These are phyloP conservation scores for Drosophila sproati DNA, from an alignment of 1,140 invertebrate genomes.

Conservation along the genomic window DNA sequence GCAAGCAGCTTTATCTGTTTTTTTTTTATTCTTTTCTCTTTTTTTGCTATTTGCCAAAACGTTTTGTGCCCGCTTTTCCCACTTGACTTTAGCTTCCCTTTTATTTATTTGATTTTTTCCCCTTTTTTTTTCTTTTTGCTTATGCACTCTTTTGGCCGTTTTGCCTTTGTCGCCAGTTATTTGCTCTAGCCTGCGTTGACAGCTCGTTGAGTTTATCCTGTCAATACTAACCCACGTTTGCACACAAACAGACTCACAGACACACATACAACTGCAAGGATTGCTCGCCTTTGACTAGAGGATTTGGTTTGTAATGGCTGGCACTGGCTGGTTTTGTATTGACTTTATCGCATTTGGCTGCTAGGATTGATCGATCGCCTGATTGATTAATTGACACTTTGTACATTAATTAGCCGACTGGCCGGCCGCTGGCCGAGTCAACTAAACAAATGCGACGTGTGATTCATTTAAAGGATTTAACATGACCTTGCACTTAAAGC, in stretches of 20 bases:
- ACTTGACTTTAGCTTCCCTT: slow-evolving; percentile 7
- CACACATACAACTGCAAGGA: slow-evolving; percentile 22
- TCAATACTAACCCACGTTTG: slow-evolving; percentile 58
- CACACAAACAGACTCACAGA: slow-evolving; percentile 13
- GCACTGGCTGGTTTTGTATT: slow-evolving; percentile 44
- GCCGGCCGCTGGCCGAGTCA: slow-evolving; percentile 20
- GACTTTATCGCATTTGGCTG: slow-evolving; percentile 34
- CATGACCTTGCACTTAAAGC: slow-evolving; percentile 39
- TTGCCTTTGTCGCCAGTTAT: slow-evolving; percentile 69
- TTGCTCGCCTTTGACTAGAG: slow-evolving; percentile 33
- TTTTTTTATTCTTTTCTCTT: slow-evolving; percentile 16
- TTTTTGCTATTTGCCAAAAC: slow-evolving; percentile 42
- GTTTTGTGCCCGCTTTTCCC: slow-evolving; percentile 35
- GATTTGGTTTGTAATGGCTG: slow-evolving; percentile 43
- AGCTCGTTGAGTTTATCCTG: slow-evolving; percentile 77
- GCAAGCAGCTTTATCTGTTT: not conserved
- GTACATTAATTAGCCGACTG: slow-evolving; percentile 74
- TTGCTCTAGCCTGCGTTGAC: slow-evolving; percentile 66
- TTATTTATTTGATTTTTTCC: slow-evolving; percentile 59
- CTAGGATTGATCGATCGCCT: slow-evolving; percentile 70
- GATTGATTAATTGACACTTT: slow-evolving; percentile 83
- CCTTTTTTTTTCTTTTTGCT: slow-evolving; percentile 38
- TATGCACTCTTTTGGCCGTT: slow-evolving; percentile 45
- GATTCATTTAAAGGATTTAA: slow-evolving; percentile 39
- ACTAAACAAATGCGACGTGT: slow-evolving; percentile 9